Percentiles rank a stretch among this genome's conserved stretches.
Evolutionary conservation across 1,140 invertebrate genomes (phyloP).

Genomic region (Vanessa tameamea): DNA sequence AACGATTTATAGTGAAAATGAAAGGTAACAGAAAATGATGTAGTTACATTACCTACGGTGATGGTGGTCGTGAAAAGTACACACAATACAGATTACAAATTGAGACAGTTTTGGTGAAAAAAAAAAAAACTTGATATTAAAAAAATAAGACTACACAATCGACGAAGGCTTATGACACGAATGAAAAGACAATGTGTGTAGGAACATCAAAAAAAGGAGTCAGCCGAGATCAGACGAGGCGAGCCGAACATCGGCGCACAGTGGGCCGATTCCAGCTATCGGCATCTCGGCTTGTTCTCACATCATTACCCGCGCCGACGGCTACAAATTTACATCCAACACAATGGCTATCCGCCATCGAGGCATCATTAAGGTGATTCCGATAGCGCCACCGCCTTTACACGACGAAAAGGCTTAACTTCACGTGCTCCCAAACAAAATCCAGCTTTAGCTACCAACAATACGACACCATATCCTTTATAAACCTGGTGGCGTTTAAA

Average conservation of each 20-base stretch:
- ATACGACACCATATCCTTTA: conserved; percentile 39
- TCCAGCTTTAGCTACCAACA: conserved; percentile 36
- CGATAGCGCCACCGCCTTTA: conserved; percentile 70
- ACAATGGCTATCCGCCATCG: conserved; percentile 80
- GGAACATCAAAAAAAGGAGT: conserved; percentile 25
- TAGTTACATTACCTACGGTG: not conserved
- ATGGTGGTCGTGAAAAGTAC: too few species aligned
- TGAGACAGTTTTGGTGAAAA: not conserved
- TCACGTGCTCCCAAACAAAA: conserved; percentile 36
- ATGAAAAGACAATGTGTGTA: conserved; percentile 32
- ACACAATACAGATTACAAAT: not conserved
- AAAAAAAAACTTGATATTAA: not conserved
- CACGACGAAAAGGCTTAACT: conserved; percentile 47
- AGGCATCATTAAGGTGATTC: conserved; percentile 81
- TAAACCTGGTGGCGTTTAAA: conserved; percentile 46
- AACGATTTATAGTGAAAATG: too few species aligned
- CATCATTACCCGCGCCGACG: conserved; percentile 81
- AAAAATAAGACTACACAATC: not conserved
- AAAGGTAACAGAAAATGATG: not conserved
- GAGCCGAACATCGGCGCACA: conserved; percentile 42
- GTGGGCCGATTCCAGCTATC: conserved; percentile 72
- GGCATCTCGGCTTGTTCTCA: conserved; percentile 80
- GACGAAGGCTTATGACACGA: conserved; percentile 15
- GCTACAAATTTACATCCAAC: conserved; percentile 81
- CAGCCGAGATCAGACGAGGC: conserved; percentile 38